Conservation (phyloP, 1,140 invertebrate species). For the Micrasema longulum region DNA sequence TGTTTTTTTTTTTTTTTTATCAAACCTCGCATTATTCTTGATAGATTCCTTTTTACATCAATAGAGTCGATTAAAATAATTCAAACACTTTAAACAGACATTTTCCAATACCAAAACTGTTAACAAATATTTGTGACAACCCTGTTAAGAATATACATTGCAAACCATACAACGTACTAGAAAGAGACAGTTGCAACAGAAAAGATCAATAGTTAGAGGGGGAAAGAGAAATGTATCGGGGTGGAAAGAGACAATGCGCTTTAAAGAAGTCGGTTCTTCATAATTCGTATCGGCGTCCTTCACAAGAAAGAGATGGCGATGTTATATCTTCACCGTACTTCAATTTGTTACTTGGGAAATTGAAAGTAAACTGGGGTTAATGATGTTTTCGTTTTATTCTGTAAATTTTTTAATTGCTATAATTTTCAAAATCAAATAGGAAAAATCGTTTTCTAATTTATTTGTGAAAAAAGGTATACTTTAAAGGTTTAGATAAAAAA, state of each 20-base stretch:
- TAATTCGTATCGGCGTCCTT: constrained; percentile 10
- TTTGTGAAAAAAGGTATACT: too few species aligned
- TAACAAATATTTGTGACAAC: constrained; percentile 6
- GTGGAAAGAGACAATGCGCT: background rate
- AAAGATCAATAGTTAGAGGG: constrained; percentile 32
- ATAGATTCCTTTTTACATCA: too few species aligned
- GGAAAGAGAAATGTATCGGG: constrained; percentile 14
- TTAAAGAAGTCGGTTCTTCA: background rate
- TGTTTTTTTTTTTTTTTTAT: too few species aligned
- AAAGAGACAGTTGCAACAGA: constrained; percentile 10
- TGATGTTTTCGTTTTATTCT: too few species aligned
- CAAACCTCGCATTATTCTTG: too few species aligned
- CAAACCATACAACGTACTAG: constrained; percentile 23
- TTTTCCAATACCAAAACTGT: background rate
- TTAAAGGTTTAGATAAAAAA: too few species aligned
- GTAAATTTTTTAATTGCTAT: too few species aligned
- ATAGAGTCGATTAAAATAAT: too few species aligned
- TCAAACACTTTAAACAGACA: too few species aligned
- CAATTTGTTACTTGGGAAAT: constrained; percentile 12
- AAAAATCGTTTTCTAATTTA: too few species aligned
- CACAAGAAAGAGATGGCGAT: background rate
- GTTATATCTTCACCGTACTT: constrained; percentile 6
- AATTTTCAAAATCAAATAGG: too few species aligned
- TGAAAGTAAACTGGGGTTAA: too few species aligned
- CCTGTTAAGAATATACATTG: constrained; percentile 5